A percentile compares a stretch with the other conserved stretches of the same genome.
Conservation (phyloP, 2,113 vertebrate genomes). For the Larimichthys polyactis region DNA sequence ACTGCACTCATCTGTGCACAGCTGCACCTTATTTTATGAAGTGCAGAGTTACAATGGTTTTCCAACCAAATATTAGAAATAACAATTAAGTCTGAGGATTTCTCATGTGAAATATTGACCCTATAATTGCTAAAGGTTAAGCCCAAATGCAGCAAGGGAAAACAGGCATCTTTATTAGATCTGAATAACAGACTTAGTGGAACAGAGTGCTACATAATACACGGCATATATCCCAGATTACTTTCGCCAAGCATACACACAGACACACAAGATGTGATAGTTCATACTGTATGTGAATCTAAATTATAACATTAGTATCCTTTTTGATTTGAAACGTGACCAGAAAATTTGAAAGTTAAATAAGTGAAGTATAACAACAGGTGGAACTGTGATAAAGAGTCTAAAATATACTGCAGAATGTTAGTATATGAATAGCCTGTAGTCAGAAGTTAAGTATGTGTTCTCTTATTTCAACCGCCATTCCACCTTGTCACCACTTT, state of each 20-base stretch:
- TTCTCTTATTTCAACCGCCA: constrained; percentile 57
- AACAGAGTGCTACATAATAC: neutral
- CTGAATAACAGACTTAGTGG: neutral
- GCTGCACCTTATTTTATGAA: constrained; percentile 18
- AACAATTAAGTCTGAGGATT: neutral
- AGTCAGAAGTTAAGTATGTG: constrained; percentile 56
- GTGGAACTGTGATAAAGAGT: constrained; percentile 22
- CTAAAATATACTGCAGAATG: constrained; percentile 21
- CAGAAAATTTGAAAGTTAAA: constrained; percentile 1
- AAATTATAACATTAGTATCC: neutral
- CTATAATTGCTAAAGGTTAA: neutral
- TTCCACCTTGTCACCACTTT: constrained; percentile 66
- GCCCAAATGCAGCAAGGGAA: neutral
- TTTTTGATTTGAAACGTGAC: neutral
- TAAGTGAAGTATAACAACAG: constrained; percentile 35
- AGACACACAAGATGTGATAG: neutral
- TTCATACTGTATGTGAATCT: neutral
- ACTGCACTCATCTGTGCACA: neutral
- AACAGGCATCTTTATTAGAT: constrained; percentile 3
- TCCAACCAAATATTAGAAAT: neutral
- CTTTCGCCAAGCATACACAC: neutral
- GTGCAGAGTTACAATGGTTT: constrained; percentile 9
- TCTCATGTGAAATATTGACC: neutral
- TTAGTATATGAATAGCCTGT: constrained; percentile 33
- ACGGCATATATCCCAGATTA: neutral